phyloP scores from a whole-genome alignment of 2,888 invertebrate species.

The Dolomedes plantarius region DNA sequence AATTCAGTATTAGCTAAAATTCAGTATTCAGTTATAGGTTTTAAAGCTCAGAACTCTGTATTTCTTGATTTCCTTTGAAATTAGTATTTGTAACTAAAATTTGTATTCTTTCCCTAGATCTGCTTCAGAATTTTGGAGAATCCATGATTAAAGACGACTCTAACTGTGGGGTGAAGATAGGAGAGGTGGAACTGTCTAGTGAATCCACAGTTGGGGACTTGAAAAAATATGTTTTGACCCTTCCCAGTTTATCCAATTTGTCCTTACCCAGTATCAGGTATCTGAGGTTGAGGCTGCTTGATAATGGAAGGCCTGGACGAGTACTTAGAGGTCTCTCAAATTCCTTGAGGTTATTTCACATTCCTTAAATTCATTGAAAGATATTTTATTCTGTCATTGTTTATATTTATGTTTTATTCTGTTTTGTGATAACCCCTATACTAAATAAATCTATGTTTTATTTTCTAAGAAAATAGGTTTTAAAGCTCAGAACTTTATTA shows the following conservation, averaged over 20 bases:
- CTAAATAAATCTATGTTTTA: too few relatives aligned
- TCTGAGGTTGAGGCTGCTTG: conserved; percentile 48
- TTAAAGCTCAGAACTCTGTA: too few relatives aligned
- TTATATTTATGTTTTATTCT: too few relatives aligned
- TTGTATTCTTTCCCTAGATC: conserved; percentile 16
- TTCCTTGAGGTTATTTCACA: conserved; percentile 39
- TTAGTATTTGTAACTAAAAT: too few relatives aligned
- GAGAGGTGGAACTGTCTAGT: conserved; percentile 75
- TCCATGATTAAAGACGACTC: conserved; percentile 7
- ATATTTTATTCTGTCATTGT: neutral
- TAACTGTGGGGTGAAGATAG: conserved; percentile 71
- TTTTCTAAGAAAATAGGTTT: too few relatives aligned
- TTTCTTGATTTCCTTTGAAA: too few relatives aligned
- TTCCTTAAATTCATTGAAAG: neutral
- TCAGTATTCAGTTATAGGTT: too few relatives aligned
- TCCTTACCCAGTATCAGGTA: conserved; percentile 44
- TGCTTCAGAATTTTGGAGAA: conserved; percentile 30
- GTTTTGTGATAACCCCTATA: too few relatives aligned
- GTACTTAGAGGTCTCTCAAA: conserved; percentile 59
- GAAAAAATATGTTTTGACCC: conserved; percentile 74
- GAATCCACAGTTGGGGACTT: conserved; percentile 75
- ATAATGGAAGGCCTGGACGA: conserved; percentile 52
- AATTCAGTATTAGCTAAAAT: too few relatives aligned
- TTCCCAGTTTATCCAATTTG: conserved; percentile 35
- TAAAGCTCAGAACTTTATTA: too few relatives aligned